Percentiles rank a stretch among this genome's conserved stretches.
These are phyloP conservation scores for Epinephelus malabaricus DNA, from an alignment of 2,797 vertebrate genomes.

Conservation along the genomic window DNA sequence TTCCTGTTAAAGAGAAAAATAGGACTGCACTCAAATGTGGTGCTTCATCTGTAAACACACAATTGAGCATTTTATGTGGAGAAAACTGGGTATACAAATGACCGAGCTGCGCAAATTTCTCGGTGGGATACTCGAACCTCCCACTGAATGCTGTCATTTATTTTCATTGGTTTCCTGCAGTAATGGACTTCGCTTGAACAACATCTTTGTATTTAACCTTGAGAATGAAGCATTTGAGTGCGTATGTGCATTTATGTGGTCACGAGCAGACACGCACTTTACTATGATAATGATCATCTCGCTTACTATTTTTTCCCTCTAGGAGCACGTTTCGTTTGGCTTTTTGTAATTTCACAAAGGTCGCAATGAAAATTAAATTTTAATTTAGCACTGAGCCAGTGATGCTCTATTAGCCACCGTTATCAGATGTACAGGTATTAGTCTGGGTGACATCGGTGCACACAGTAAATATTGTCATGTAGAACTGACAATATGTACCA, in stretches of 20 bases:
- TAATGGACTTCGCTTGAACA: slow-evolving; percentile 84
- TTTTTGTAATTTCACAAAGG: slow-evolving; percentile 51
- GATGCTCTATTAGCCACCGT: slow-evolving; percentile 11
- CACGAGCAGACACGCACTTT: slow-evolving; percentile 54
- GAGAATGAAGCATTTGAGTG: slow-evolving; percentile 69
- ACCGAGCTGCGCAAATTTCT: slow-evolving; percentile 71
- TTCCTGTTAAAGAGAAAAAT: slow-evolving; percentile 80
- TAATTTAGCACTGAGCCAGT: slow-evolving; percentile 28
- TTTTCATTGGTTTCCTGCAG: slow-evolving; percentile 83
- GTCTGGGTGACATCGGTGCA: neutral
- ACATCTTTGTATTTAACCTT: slow-evolving; percentile 86
- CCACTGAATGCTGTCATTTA: slow-evolving; percentile 83
- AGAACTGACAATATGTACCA: neutral
- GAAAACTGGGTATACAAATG: slow-evolving; percentile 67
- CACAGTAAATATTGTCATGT: neutral
- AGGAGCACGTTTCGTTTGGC: slow-evolving; percentile 52
- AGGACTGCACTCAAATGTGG: slow-evolving; percentile 68
- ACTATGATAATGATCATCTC: slow-evolving; percentile 52
- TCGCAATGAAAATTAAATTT: slow-evolving; percentile 45
- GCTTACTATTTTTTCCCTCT: slow-evolving; percentile 34
- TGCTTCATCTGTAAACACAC: slow-evolving; percentile 82
- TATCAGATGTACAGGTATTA: slow-evolving; percentile 28
- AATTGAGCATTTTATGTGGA: slow-evolving; percentile 73
- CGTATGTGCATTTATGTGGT: slow-evolving; percentile 59
- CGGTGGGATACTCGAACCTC: slow-evolving; percentile 79